Evolutionary conservation across 2,797 vertebrate species (phyloP), one percentile per base, ranked within the genome.

Genomic region (Gambelia wislizenii): DNA sequence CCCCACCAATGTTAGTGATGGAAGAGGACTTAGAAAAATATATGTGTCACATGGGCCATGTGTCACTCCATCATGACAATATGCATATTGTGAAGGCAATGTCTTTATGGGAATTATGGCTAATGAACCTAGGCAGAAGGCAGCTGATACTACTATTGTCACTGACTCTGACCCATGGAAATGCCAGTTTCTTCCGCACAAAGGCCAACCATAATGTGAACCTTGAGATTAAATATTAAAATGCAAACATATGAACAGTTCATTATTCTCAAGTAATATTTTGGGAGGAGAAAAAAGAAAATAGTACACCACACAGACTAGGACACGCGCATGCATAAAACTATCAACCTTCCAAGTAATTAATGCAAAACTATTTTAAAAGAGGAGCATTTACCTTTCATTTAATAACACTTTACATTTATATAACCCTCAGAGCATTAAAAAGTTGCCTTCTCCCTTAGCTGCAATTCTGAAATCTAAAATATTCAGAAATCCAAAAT

Each of bases 221-320:
- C 67, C 33, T 10, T 16, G 25, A 42, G 47, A 84, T 82, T 91
- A 85, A 89, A 77, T 89, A 87, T 91, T 85, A 54, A 85, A 85
- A 27, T 44, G 13, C 72, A 89, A 61, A 42, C 25, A 70, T 85
- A 77, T 82, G 70, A 47, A 85, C 6, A 22, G n/a, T 49, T 85
- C 61, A 78, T 87, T 85, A 81, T 85, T 79, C 42, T 85, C 85
- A 81, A 82, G 85, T 39, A n/a, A 64, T 16, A 39, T 39, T 3
- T 76, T n/a, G 70, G 8, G 77, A 49, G 47, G 27, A 49, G 33
- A 84, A 30, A 36, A 8, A 69, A n/a, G 18, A 16, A 54, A 69
- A 72, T 5, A 56, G 22, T 49, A 20, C 2, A 36, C 36, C 82
- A 47, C n/a, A 12, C 27, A 67, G 42, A 56, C n/a, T 81, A 84